Conservation (phyloP, 2,797 vertebrate genomes). For the Muscicapa comitata region DNA sequence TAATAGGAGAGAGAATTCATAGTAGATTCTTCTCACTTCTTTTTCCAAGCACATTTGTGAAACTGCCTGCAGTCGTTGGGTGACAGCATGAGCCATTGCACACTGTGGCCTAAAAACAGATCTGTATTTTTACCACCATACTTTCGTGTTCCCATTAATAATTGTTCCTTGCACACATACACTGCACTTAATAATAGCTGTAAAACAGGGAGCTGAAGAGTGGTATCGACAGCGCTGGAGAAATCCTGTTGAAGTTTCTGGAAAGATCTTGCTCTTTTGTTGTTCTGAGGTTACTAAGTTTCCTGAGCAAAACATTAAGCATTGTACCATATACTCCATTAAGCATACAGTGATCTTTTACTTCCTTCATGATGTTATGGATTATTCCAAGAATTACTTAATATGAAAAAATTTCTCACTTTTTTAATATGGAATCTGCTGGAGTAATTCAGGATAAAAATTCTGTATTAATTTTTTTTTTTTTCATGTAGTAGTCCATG, state of each 20-base stretch:
- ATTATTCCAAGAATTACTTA: background rate
- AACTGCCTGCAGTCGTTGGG: background rate
- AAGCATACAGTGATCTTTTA: background rate
- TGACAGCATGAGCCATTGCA: background rate
- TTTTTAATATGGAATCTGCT: background rate
- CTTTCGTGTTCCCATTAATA: background rate
- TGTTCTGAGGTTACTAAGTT: background rate
- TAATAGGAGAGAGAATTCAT: background rate
- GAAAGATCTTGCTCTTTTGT: background rate
- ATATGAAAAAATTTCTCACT: background rate
- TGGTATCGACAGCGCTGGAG: background rate
- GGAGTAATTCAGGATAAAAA: slow-evolving; percentile 29
- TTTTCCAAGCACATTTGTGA: background rate
- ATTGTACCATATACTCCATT: background rate
- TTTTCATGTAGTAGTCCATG: background rate
- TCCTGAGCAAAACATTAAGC: background rate
- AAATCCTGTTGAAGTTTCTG: background rate
- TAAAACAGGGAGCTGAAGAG: background rate
- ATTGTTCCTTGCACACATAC: background rate
- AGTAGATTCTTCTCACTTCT: background rate
- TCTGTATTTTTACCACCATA: background rate
- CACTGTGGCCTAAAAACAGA: background rate
- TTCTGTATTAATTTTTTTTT: background rate
- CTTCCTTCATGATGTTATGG: background rate
- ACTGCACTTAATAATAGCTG: background rate